These are phyloP conservation scores for Nyleta sp. DNA, from an alignment of 2,888 invertebrate genomes.

Conservation along the genomic window DNA sequence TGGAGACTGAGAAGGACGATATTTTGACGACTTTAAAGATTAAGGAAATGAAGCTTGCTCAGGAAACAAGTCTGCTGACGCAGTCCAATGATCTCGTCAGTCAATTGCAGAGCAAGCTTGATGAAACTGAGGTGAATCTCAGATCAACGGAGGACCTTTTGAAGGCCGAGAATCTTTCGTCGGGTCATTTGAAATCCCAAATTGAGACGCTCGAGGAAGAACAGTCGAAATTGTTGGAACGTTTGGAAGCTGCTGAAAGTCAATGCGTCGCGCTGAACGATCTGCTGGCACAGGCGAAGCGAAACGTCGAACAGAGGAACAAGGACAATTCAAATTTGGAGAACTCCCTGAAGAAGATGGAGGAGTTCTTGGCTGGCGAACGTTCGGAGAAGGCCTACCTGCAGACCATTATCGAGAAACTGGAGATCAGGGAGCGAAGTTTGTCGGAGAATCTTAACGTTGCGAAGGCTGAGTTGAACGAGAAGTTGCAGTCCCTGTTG, in stretches of 20 bases:
- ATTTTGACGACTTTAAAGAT: slow-evolving; percentile 5
- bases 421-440: slow-evolving; percentile 42
- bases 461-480: slow-evolving; percentile 49
- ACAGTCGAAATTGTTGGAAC: slow-evolving; percentile 22
- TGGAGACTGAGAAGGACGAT: slow-evolving; percentile 31
- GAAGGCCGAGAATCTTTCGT: neutral
- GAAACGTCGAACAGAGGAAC: slow-evolving; percentile 51
- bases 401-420: slow-evolving; percentile 43
- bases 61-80: slow-evolving; percentile 12
- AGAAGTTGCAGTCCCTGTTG: slow-evolving; percentile 46
- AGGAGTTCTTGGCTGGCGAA: slow-evolving; percentile 47
- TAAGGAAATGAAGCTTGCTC: slow-evolving; percentile 21
- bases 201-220: slow-evolving; percentile 30
- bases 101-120: slow-evolving; percentile 28
- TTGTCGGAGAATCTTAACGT: slow-evolving; percentile 51
- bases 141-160: slow-evolving; percentile 10
- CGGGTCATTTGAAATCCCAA: slow-evolving; percentile 1
- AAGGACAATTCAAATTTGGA: slow-evolving; percentile 57
- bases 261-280: slow-evolving; percentile 36
- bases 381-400: slow-evolving; percentile 50
- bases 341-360: slow-evolving; percentile 47
- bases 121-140: slow-evolving; percentile 29
- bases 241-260: slow-evolving; percentile 24
- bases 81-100: slow-evolving; percentile 10
- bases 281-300: slow-evolving; percentile 46